Evolutionary conservation across 2,888 invertebrate species (phyloP).

Genomic region (Cepaea hortensis): DNA sequence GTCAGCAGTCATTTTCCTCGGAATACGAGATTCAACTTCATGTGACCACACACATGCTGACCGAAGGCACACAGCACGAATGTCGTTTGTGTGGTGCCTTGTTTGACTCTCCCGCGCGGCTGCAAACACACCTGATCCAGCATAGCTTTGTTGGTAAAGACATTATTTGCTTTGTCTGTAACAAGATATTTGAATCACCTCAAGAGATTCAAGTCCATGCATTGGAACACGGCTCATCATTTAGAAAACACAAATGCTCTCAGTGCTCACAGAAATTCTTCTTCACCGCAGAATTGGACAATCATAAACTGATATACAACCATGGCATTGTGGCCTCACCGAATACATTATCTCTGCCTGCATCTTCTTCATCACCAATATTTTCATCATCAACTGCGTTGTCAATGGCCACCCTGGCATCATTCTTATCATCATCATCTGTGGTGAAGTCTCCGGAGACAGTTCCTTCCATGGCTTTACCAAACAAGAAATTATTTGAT

Average conservation of each 20-base stretch:
- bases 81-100: slow-evolving; percentile 87
- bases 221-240: slow-evolving; percentile 86
- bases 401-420: slow-evolving; percentile 45
- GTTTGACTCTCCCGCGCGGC: slow-evolving; percentile 85
- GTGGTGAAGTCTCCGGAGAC: slow-evolving; percentile 29
- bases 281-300: slow-evolving; percentile 92
- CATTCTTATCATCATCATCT: slow-evolving; percentile 39
- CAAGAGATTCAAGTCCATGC: slow-evolving; percentile 89
- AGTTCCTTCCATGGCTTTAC: neutral
- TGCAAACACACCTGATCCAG: slow-evolving; percentile 92
- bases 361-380: slow-evolving; percentile 24
- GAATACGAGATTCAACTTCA: slow-evolving; percentile 82
- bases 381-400: slow-evolving; percentile 39
- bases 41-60: slow-evolving; percentile 79
- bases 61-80: slow-evolving; percentile 81
- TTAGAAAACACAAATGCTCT: slow-evolving; percentile 88
- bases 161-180: slow-evolving; percentile 92
- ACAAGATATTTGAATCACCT: slow-evolving; percentile 89
- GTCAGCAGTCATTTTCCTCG: slow-evolving; percentile 81
- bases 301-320: slow-evolving; percentile 80
- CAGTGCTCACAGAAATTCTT: slow-evolving; percentile 90
- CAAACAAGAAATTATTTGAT: slow-evolving; percentile 18
- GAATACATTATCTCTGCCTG: neutral
- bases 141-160: slow-evolving; percentile 91
- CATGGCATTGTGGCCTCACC: slow-evolving; percentile 32